These are phyloP conservation scores for Sebastes steindachneri DNA, from an alignment of 2,797 vertebrate species.

Conservation along the genomic window DNA sequence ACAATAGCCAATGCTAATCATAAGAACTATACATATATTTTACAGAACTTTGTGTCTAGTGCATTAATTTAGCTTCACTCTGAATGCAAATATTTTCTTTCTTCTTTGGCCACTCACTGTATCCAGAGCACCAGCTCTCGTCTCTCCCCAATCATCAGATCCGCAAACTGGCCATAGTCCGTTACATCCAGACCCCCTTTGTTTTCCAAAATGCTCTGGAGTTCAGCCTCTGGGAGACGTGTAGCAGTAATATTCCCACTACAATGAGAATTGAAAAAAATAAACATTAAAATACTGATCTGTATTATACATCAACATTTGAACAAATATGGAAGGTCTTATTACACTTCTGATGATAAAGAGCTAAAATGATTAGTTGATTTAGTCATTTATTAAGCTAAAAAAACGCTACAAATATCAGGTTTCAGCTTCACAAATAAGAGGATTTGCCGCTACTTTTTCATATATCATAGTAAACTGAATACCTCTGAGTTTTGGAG, in stretches of 20 bases:
- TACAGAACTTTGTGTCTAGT: background rate
- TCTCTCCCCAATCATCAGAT: conserved; percentile 83
- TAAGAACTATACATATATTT: background rate
- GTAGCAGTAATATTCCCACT: conserved; percentile 31
- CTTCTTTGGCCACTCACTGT: conserved; percentile 84
- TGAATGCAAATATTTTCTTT: background rate
- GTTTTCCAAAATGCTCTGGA: conserved; percentile 80
- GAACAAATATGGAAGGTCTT: background rate
- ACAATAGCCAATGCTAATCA: background rate
- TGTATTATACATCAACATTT: background rate
- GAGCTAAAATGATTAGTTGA: background rate
- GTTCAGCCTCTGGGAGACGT: conserved; percentile 38
- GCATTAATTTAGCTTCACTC: background rate
- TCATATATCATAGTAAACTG: background rate
- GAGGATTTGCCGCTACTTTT: no score
- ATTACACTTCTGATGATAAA: background rate
- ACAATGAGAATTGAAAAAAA: background rate
- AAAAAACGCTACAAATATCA: background rate
- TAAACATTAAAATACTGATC: background rate
- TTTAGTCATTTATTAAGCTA: background rate
- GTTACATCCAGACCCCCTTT: conserved; percentile 88
- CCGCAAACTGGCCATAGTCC: conserved; percentile 85
- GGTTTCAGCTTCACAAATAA: background rate
- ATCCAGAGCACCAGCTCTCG: conserved; percentile 86
- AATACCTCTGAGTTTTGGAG: background rate